Percentiles rank a stretch among this genome's conserved stretches.
These are phyloP conservation scores for Monochamus saltuarius DNA, from an alignment of 1,140 invertebrate genomes.

Conservation along the genomic window DNA sequence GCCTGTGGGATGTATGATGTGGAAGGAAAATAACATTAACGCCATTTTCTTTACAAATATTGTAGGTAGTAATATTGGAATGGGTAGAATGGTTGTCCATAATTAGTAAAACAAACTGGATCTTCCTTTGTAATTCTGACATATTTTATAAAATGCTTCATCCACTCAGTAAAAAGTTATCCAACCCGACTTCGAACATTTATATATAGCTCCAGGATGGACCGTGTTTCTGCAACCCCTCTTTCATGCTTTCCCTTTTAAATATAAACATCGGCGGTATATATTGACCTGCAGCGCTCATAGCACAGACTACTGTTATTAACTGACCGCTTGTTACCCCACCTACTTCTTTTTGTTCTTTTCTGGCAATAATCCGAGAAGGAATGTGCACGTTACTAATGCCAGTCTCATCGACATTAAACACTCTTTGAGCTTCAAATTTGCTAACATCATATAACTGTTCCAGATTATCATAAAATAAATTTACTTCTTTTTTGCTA, in stretches of 20 bases:
- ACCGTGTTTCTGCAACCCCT: neutral
- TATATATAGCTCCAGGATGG: slow-evolving; percentile 9
- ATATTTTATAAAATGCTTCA: slow-evolving; percentile 40
- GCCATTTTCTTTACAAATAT: too few relatives aligned
- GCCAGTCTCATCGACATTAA: slow-evolving; percentile 54
- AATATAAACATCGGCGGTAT: slow-evolving; percentile 49
- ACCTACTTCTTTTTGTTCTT: slow-evolving; percentile 46
- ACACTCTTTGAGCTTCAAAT: slow-evolving; percentile 48
- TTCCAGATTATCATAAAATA: slow-evolving; percentile 49
- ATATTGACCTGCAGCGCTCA: slow-evolving; percentile 40
- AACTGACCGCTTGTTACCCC: slow-evolving; percentile 42
- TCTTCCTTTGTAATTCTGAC: slow-evolving; percentile 39
- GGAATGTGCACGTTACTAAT: slow-evolving; percentile 47
- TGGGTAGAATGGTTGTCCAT: slow-evolving; percentile 31
- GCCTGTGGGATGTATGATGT: too few relatives aligned
- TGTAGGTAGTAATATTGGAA: too few relatives aligned
- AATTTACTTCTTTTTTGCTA: slow-evolving; percentile 44
- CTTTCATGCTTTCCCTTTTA: slow-evolving; percentile 42
- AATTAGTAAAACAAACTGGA: slow-evolving; percentile 43
- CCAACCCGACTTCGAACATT: slow-evolving; percentile 19
- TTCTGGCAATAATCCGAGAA: slow-evolving; percentile 34
- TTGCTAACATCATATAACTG: slow-evolving; percentile 1
- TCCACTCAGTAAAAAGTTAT: slow-evolving; percentile 23
- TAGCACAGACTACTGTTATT: slow-evolving; percentile 42
- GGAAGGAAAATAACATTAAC: too few relatives aligned